phyloP scores from a whole-genome alignment of 1,140 invertebrate species.

The Spodoptera frugiperda region DNA sequence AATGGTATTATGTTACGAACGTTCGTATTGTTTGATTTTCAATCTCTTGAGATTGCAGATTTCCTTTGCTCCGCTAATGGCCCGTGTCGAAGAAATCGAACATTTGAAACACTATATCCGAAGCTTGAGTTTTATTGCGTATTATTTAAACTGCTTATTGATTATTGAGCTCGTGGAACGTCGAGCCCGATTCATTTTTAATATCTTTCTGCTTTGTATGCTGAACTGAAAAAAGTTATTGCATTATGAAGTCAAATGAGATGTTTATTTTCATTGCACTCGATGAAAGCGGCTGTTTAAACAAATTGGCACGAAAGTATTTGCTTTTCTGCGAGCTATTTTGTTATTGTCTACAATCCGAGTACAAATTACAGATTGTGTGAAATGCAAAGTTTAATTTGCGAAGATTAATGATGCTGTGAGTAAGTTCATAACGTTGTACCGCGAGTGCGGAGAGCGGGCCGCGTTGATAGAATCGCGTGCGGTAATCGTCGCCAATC shows the following conservation, averaged over 20 bases:
- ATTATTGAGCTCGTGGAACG: conserved; percentile 51
- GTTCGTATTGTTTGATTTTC: conserved; percentile 79
- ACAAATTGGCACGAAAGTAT: conserved; percentile 62
- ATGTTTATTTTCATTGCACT: conserved; percentile 75
- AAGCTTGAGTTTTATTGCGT: conserved; percentile 61
- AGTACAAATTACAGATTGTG: conserved; percentile 13
- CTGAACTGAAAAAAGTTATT: conserved; percentile 59
- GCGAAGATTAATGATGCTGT: conserved; percentile 40
- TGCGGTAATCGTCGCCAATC: conserved; percentile 67
- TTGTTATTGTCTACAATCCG: conserved; percentile 59
- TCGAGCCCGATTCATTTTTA: conserved; percentile 51
- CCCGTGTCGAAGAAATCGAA: conserved; percentile 60
- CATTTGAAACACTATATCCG: conserved; percentile 65
- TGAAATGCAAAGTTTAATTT: conserved; percentile 29
- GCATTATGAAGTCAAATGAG: conserved; percentile 75
- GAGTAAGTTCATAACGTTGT: conserved; percentile 33
- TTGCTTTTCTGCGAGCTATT: conserved; percentile 63
- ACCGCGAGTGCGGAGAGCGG: conserved; percentile 23
- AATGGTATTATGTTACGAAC: conserved; percentile 76
- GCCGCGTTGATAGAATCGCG: conserved; percentile 52
- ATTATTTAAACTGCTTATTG: conserved; percentile 66
- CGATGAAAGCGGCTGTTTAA: conserved; percentile 59
- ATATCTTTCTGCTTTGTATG: conserved; percentile 50
- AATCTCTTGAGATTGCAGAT: conserved; percentile 73
- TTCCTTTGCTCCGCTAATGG: conserved; percentile 71